A percentile compares a stretch with the other conserved stretches of the same genome.
Conservation (phyloP, 2,797 vertebrate species). For the Tapera naevia region DNA sequence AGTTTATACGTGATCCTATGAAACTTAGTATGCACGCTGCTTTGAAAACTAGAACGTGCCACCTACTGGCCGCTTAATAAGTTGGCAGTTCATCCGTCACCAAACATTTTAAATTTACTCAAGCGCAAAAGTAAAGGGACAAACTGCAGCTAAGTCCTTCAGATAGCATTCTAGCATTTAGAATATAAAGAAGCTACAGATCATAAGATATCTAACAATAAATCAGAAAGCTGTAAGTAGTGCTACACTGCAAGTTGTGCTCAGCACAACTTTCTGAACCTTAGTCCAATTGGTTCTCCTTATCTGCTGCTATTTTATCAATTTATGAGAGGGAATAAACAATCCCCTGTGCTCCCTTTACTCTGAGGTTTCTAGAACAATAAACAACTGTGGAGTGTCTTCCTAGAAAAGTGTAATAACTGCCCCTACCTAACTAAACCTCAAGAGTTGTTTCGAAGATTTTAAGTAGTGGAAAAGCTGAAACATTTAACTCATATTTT, state of each 20-base stretch:
- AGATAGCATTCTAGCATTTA: not conserved
- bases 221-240: not conserved
- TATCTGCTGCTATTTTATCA: not conserved
- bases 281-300: not conserved
- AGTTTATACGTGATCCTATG: not conserved
- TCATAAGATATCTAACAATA: not conserved
- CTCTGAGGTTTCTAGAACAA: not conserved
- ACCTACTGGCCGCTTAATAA: constrained; percentile 15
- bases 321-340: not conserved
- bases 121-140: not conserved
- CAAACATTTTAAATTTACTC: not conserved
- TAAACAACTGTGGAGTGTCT: not conserved
- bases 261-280: not conserved
- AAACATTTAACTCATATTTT: not conserved
- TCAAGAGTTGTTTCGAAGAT: too few species aligned
- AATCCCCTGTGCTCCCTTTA: not conserved
- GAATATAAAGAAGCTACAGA: not conserved
- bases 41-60: not conserved
- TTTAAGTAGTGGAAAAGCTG: not conserved
- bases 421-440: not conserved
- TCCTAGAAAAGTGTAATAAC: fast-evolving
- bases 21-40: fast-evolving
- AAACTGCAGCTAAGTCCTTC: not conserved
- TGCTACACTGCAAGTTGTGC: not conserved
- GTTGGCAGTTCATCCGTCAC: not conserved